Base-by-base conservation (phyloP, 2,888 invertebrate species). In the Smittia sp. region DNA sequence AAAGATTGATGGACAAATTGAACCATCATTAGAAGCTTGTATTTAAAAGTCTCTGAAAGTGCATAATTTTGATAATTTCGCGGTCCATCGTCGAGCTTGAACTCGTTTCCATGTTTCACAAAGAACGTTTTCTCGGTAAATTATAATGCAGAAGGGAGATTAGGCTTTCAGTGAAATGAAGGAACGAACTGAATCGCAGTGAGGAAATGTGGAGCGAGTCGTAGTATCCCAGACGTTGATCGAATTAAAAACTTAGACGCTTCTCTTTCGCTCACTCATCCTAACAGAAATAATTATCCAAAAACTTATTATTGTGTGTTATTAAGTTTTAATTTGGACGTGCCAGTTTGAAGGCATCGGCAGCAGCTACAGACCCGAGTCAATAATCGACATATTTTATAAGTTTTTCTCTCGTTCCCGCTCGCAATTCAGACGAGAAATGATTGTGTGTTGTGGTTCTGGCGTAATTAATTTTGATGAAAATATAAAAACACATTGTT, bases 261-360 rank as follows among this genome's bases (percentile, higher is more conserved):
- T 13, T 11, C 46, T 58, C 58, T 46, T 46, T 58, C 18, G 58
- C 22, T 22, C 11, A 18, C 58, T 22, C 46, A 46, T 46, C 11
- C 22, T 7, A 58, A 58, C 6, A 58, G 58, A 58, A 58, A 58
- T 58, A 58, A 58, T 58, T 58, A 58, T 58, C 6, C 58, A 58
- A 15, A 58, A 58, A 27, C n/a, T 63, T 22, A 63, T 63, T 63
- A 63, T 63, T 63, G 20, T 63, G 63, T 63, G 63, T 25, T 63
- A 63, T 63, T 63, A 63, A 63, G 7, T 63, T 63, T 63, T 63
- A 63, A 63, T 63, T 63, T 63, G 63, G 27, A 58, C n/a, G 58
- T 58, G 58, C 58, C 58, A 58, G 58, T 58, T 58, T 20, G 13
- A 18, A 58, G 58, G 58, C 58, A 20, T 58, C 58, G n/a, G n/a